Evolutionary conservation across 2,888 invertebrate genomes (phyloP), one percentile per base, ranked within the genome.

Genomic region (Cantharis nigra): DNA sequence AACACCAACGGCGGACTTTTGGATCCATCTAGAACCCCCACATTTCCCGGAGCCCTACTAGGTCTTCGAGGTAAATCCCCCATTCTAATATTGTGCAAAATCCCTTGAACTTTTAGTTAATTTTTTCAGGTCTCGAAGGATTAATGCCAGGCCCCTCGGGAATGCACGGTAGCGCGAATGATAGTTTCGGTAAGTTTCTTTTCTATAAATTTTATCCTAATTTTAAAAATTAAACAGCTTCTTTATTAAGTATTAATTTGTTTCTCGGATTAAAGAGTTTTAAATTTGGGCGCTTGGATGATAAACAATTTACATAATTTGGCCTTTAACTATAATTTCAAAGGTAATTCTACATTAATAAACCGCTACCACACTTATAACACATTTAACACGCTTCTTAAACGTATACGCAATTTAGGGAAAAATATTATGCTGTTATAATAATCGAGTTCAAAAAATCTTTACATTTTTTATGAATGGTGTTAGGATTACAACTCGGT

Each of bases 111-210:
- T 23, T 28, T 14, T n/a, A 20, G 72, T 78, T 69, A 77, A 79
- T 79, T 72, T 70, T 88, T 85, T 23, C 84, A 90, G 90, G 91
- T 82, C 88, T 93, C 88, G 88, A 93, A 90, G 96, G 96, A 85
- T 91, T 96, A 83, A 91, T 96, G 87, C 95, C 96, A 79, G 96
- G 96, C 85, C 96, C 96, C 62, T 96, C 96, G 81, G 95, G 96
- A 85, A 94, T 96, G 88, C 94, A 92, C 84, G 92, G 92, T 86
- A 88, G 86, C 80, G 91, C 91, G 78, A 89, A 94, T 89, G 94
- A 94, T 89, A 96, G 94, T 89, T 96, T 95, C 90, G 95, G 95
- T 94, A 76, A 82, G 82, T 81, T 82, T 11, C 63, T 70, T 74
- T 79, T 65, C 23, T 13, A 9, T 13, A 11, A 20, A 65, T 23